phyloP scores from a whole-genome alignment of 2,113 vertebrate genomes.

The Charina bottae region DNA sequence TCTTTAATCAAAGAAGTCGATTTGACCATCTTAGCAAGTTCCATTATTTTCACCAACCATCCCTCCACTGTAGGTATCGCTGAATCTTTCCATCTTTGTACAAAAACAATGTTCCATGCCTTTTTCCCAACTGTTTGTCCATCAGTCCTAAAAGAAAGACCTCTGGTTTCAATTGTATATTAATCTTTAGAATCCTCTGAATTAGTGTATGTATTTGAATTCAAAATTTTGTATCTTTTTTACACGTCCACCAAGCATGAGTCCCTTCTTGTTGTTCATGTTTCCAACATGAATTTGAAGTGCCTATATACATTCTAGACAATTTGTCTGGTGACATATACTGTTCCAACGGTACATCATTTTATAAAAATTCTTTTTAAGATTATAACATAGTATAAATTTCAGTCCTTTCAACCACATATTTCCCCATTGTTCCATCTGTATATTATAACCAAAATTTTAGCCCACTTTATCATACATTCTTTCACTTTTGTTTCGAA shows the following conservation, averaged over 20 bases:
- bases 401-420: background rate
- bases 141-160: background rate
- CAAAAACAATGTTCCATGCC: background rate
- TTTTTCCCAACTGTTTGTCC: background rate
- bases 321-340: background rate
- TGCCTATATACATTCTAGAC: background rate
- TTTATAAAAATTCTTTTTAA: background rate
- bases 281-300: background rate
- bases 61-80: too few relatives aligned
- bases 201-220: background rate
- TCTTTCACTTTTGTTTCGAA: background rate
- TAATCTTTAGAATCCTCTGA: background rate
- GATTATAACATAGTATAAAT: background rate
- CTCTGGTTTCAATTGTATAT: background rate
- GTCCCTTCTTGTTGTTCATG: background rate
- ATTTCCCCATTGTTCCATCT: background rate
- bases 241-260: background rate
- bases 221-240: background rate
- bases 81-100: background rate
- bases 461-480: too few relatives aligned
- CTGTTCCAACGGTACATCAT: background rate
- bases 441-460: background rate
- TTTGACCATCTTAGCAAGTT: background rate
- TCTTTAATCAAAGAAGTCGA: background rate
- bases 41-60: background rate